These are phyloP conservation scores for Siniperca obscura DNA, from an alignment of 2,797 vertebrate genomes.

Conservation along the genomic window DNA sequence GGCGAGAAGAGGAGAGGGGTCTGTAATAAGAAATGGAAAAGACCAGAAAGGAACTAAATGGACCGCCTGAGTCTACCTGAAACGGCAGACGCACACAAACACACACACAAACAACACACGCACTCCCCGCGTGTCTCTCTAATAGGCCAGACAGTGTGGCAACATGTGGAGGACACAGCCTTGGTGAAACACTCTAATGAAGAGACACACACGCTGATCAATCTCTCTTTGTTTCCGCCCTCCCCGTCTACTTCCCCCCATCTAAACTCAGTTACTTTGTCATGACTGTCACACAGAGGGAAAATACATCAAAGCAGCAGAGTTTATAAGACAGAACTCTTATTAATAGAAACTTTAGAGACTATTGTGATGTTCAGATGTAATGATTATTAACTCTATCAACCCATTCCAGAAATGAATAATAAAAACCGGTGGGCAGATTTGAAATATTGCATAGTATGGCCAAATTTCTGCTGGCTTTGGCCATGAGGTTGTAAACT, in stretches of 20 bases:
- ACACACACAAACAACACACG: constrained; percentile 49
- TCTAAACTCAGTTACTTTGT: constrained; percentile 54
- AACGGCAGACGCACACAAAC: constrained; percentile 46
- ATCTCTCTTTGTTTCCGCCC: constrained; percentile 57
- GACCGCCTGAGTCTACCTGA: constrained; percentile 71
- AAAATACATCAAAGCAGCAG: constrained; percentile 54
- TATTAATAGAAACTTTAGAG: constrained; percentile 40
- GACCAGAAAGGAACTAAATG: constrained; percentile 55
- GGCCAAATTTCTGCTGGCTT: not conserved
- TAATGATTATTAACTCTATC: not conserved
- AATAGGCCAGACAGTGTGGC: constrained; percentile 80
- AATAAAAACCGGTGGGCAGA: not conserved
- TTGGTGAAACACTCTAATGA: constrained; percentile 80
- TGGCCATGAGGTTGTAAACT: not conserved
- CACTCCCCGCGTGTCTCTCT: constrained; percentile 67
- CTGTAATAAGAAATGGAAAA: constrained; percentile 49
- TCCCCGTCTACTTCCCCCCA: constrained; percentile 32
- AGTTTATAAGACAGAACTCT: constrained; percentile 34
- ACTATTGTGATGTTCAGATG: not conserved
- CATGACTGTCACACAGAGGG: constrained; percentile 46
- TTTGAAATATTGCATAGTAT: not conserved
- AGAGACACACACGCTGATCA: constrained; percentile 77
- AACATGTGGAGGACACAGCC: constrained; percentile 77
- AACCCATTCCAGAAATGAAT: not conserved
- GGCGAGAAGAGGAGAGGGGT: constrained; percentile 45